phyloP scores from a whole-genome alignment of 2,113 vertebrate genomes.

The Caloenas nicobarica region DNA sequence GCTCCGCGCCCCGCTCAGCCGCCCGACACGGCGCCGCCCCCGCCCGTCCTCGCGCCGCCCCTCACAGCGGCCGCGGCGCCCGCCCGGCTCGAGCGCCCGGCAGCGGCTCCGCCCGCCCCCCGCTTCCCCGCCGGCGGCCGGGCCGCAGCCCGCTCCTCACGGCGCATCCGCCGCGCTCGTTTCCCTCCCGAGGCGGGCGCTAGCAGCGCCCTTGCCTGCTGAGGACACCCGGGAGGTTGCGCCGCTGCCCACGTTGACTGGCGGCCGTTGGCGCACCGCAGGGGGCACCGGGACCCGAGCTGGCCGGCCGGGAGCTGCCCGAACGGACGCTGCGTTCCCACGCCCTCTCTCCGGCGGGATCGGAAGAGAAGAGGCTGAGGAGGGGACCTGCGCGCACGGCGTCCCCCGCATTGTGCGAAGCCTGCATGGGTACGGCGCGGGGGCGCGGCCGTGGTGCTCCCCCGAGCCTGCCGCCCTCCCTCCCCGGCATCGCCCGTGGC shows the following conservation, averaged over 20 bases:
- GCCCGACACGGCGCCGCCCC: neutral
- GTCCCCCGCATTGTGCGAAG: neutral
- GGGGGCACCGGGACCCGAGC: neutral
- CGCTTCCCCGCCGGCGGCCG: neutral
- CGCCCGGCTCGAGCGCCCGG: neutral
- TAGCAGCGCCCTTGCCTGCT: neutral
- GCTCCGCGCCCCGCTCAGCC: no score
- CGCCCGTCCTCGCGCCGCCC: neutral
- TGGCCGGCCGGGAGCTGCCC: neutral
- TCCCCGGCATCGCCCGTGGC: neutral
- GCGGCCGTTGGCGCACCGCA: neutral
- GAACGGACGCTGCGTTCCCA: neutral
- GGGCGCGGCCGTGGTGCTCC: constrained; percentile 2
- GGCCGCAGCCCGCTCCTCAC: neutral
- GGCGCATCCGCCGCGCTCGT: neutral
- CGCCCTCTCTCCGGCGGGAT: neutral
- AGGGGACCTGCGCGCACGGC: neutral
- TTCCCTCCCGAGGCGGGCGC: neutral
- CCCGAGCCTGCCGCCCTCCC: neutral
- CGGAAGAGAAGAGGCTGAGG: neutral
- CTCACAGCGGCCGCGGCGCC: neutral
- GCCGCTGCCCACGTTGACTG: neutral
- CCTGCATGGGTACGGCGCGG: neutral
- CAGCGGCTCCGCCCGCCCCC: neutral
- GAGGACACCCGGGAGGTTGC: neutral